Evolutionary conservation across 1,140 invertebrate genomes (phyloP).

Genomic region (Orius laevigatus): DNA sequence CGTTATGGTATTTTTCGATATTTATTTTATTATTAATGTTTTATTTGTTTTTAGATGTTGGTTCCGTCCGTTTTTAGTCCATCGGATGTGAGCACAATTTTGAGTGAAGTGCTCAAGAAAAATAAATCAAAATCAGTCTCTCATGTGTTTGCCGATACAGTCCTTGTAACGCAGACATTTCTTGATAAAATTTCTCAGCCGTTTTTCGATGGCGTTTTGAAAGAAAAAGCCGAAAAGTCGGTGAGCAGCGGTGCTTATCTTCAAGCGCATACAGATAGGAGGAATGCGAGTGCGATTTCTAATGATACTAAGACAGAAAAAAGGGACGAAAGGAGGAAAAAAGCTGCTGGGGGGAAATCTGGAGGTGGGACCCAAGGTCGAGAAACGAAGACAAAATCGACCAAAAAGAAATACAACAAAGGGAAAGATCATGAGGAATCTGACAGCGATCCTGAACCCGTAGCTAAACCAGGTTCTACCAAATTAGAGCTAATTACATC

Average conservation of each 20-base stretch:
- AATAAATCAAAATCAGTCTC: constrained; percentile 24
- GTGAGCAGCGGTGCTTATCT: constrained; percentile 23
- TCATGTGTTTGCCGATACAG: constrained; percentile 31
- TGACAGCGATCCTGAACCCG: constrained; percentile 26
- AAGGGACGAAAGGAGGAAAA: constrained; percentile 75
- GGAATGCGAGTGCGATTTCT: constrained; percentile 27
- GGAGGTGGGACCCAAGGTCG: constrained; percentile 83
- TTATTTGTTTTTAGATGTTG: constrained; percentile 32
- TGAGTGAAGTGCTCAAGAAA: constrained; percentile 44
- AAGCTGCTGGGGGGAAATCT: constrained; percentile 66
- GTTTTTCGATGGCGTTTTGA: constrained; percentile 43
- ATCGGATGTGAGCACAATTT: constrained; percentile 54
- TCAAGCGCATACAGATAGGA: constrained; percentile 24
- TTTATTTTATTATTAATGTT: constrained; percentile 9
- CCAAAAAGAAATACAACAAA: constrained; percentile 54
- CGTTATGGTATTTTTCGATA: constrained; percentile 32
- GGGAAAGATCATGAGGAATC: constrained; percentile 38
- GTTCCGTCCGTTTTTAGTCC: constrained; percentile 64
- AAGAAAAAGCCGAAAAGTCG: constrained; percentile 50
- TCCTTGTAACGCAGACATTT: constrained; percentile 38
- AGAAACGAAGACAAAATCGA: constrained; percentile 89
- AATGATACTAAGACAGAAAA: constrained; percentile 49
- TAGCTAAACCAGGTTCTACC: constrained; percentile 27
- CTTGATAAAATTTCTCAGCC: constrained; percentile 49
- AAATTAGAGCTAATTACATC: constrained; percentile 44